Percentiles rank a stretch among this genome's conserved stretches.
Evolutionary conservation across 2,797 vertebrate species (phyloP).

Genomic region (Ara ararauna): DNA sequence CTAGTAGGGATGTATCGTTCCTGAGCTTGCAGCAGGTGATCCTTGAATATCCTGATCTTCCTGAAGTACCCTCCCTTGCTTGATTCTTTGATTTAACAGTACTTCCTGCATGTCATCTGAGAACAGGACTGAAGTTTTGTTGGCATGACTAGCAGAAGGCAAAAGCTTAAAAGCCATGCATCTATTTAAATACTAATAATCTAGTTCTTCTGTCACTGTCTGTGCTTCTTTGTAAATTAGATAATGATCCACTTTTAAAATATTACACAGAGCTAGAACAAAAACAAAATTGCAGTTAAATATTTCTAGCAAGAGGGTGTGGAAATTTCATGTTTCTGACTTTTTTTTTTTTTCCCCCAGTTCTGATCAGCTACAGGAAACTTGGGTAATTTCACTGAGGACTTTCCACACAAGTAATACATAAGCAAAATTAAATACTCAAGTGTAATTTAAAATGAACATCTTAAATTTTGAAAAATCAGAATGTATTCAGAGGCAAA

Average conservation of each 20-base stretch:
- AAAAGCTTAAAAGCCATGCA: neutral
- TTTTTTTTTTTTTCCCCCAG: neutral
- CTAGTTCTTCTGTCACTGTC: neutral
- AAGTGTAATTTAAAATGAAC: neutral
- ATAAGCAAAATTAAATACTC: neutral
- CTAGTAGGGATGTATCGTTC: no score
- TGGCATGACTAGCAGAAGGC: neutral
- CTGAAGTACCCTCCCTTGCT: neutral
- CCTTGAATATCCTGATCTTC: neutral
- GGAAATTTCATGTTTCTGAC: neutral
- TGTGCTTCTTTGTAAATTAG: neutral
- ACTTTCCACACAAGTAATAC: neutral
- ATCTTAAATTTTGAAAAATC: neutral
- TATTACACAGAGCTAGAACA: neutral
- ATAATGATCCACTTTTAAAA: neutral
- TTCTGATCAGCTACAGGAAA: neutral
- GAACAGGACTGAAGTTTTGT: neutral
- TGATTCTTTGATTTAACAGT: neutral
- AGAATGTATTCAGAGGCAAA: neutral
- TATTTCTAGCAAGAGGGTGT: neutral
- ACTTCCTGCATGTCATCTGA: neutral
- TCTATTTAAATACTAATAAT: neutral
- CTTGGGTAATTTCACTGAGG: neutral
- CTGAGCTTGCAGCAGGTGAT: no score
- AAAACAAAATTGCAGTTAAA: neutral